Conservation (phyloP, 2,113 vertebrate genomes). For the Sorex araneus region DNA sequence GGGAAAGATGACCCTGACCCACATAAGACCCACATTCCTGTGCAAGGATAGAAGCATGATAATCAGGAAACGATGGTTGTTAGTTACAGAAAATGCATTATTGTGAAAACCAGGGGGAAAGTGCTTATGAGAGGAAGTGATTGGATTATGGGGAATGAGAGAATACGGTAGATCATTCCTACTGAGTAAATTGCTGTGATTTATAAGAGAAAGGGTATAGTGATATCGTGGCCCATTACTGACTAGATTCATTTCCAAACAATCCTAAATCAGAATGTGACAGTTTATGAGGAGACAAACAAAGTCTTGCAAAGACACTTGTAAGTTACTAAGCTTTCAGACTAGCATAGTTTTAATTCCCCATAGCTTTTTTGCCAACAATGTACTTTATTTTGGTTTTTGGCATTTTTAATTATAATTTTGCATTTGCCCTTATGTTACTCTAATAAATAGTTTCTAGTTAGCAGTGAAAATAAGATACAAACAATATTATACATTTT, state of each 20-base stretch:
- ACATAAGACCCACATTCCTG: slow-evolving; percentile 95
- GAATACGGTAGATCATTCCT: slow-evolving; percentile 90
- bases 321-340: slow-evolving; percentile 51
- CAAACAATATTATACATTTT: neutral
- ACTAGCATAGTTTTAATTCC: slow-evolving; percentile 42
- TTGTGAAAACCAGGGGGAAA: slow-evolving; percentile 92
- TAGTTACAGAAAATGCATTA: slow-evolving; percentile 99
- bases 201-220: slow-evolving; percentile 95
- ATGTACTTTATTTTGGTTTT: slow-evolving; percentile 48
- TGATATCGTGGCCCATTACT: slow-evolving; percentile 90
- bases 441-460: slow-evolving; percentile 45
- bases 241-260: slow-evolving; percentile 95
- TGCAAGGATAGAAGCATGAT: slow-evolving; percentile 98
- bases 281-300: slow-evolving; percentile 89
- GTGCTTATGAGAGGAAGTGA: slow-evolving; percentile 96
- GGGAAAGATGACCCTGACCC: slow-evolving; percentile 92
- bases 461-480: slow-evolving; percentile 33
- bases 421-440: slow-evolving; percentile 25
- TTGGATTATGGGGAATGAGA: slow-evolving; percentile 95
- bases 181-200: slow-evolving; percentile 98
- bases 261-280: slow-evolving; percentile 94
- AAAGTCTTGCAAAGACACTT: slow-evolving; percentile 85
- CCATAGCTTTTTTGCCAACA: neutral
- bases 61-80: slow-evolving; percentile 99
- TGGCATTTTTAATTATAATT: slow-evolving; percentile 67